A percentile compares a stretch with the other conserved stretches of the same genome.
Evolutionary conservation across 2,888 invertebrate genomes (phyloP).

Genomic region (Boloria euphrosyne): DNA sequence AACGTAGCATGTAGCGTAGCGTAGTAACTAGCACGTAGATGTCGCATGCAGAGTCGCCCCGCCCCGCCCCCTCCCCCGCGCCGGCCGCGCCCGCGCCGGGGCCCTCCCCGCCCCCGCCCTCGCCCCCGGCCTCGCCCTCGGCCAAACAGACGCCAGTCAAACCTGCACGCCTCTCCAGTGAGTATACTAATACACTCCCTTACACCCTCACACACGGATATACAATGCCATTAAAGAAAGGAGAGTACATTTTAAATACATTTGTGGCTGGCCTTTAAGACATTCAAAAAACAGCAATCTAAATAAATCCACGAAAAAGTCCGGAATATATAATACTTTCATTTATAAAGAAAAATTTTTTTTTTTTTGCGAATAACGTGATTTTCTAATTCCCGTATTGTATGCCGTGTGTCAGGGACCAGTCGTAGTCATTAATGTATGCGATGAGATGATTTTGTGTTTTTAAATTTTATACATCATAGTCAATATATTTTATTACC

Average conservation of each 20-base stretch:
- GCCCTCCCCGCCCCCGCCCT: constrained; percentile 44
- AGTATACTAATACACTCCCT: constrained; percentile 50
- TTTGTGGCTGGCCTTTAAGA: too few species aligned
- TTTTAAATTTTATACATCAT: not conserved
- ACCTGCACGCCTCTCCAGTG: constrained; percentile 76
- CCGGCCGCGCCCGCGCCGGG: constrained; percentile 42
- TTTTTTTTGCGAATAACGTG: too few species aligned
- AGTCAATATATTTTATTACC: not conserved
- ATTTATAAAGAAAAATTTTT: too few species aligned
- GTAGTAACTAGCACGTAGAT: constrained; percentile 76
- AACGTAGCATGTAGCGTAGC: constrained; percentile 57
- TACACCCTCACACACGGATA: too few species aligned
- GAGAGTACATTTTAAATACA: too few species aligned
- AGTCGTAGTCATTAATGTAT: constrained; percentile 39
- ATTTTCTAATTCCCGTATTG: not conserved
- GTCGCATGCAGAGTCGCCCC: constrained; percentile 73
- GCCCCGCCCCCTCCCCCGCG: constrained; percentile 50
- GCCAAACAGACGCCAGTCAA: constrained; percentile 72
- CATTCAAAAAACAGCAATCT: too few species aligned
- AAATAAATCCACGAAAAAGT: too few species aligned
- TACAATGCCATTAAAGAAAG: too few species aligned
- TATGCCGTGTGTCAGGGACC: constrained; percentile 26
- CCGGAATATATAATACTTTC: too few species aligned
- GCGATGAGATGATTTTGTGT: constrained; percentile 3
- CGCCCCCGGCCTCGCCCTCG: constrained; percentile 57